Conservation (phyloP, 2,113 vertebrate species). For the Lynx canadensis region DNA sequence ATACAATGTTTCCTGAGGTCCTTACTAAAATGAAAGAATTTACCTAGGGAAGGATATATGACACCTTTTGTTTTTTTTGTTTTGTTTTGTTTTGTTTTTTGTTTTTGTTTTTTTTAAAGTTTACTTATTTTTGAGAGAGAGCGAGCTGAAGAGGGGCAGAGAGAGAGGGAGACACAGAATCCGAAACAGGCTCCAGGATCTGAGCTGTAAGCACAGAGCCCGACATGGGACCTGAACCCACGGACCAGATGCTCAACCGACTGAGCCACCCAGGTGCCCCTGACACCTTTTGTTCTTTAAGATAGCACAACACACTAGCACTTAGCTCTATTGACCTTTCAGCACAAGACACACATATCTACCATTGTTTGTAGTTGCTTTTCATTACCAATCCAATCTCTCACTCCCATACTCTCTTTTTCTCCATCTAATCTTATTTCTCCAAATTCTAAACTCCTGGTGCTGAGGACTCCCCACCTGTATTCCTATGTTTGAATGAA, state of each 20-base stretch:
- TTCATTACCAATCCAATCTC: background rate
- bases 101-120: no score
- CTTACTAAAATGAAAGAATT: constrained; percentile 23
- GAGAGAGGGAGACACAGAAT: no score
- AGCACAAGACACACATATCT: background rate
- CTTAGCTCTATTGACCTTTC: background rate
- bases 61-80: background rate
- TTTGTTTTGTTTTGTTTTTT: no score
- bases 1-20: background rate
- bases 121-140: no score
- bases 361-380: background rate
- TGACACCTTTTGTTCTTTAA: background rate
- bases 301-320: background rate
- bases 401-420: background rate
- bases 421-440: background rate
- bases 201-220: no score
- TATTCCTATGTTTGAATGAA: constrained; percentile 11
- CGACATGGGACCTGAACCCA: no score
- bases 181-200: no score
- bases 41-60: background rate
- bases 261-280: no score
- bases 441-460: background rate
- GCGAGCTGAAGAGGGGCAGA: no score
- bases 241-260: no score
- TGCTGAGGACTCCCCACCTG: background rate